A percentile compares a stretch with the other conserved stretches of the same genome.
phyloP scores from a whole-genome alignment of 2,113 vertebrate species.

The Mystacornis crossleyi region DNA sequence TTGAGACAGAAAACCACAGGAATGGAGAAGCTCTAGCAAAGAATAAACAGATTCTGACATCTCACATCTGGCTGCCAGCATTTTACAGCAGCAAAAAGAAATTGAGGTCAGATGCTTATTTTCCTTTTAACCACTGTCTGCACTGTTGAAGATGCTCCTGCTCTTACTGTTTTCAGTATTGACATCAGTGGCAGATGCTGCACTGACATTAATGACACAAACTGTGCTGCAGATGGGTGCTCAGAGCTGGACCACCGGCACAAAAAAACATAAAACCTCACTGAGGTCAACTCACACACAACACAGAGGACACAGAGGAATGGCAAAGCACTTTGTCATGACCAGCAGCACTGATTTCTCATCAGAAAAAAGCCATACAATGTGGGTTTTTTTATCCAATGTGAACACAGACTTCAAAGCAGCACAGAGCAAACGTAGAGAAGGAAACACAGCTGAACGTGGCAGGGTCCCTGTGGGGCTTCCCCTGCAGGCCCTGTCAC shows the following conservation, averaged over 20 bases:
- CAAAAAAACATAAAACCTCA: background rate
- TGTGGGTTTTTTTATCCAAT: background rate
- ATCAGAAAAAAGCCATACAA: fast-evolving
- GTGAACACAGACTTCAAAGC: background rate
- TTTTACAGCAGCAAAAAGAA: background rate
- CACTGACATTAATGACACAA: background rate
- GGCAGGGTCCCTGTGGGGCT: background rate
- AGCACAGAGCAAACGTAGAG: background rate
- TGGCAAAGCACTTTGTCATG: background rate
- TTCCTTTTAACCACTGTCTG: background rate
- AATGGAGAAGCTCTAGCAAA: background rate
- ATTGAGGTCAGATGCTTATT: background rate
- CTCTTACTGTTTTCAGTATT: background rate
- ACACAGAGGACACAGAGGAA: background rate
- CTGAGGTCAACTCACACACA: background rate
- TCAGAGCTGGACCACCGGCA: background rate
- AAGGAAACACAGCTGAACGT: background rate
- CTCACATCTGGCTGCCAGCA: background rate
- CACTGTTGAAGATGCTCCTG: background rate
- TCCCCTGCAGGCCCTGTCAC: background rate
- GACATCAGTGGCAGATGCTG: background rate
- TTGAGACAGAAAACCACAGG: background rate
- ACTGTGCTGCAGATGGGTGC: background rate
- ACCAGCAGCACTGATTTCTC: background rate
- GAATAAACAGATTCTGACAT: background rate